phyloP scores from a whole-genome alignment of 2,797 vertebrate species.

The Enteromius treurensis region DNA sequence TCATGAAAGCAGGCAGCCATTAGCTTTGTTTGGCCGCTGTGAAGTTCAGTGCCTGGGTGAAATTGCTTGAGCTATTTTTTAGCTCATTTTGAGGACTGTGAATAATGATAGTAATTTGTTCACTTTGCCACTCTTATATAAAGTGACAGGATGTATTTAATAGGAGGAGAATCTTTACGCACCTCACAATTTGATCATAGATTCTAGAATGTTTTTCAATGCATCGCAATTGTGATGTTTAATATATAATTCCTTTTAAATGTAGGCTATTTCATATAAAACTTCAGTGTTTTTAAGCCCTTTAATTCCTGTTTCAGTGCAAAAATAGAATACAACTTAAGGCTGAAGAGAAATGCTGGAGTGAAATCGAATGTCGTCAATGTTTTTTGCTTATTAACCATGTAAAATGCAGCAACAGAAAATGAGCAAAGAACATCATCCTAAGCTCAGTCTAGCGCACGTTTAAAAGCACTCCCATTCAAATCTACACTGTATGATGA shows the following conservation, averaged over 20 bases:
- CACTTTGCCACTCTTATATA: conserved; percentile 28
- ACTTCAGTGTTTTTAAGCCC: neutral
- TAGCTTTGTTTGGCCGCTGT: conserved; percentile 41
- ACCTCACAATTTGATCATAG: neutral
- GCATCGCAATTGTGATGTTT: neutral
- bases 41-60: conserved; percentile 18
- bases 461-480: too few species aligned
- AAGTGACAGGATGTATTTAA: conserved; percentile 19
- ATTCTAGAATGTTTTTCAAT: neutral
- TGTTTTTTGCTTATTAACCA: neutral
- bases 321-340: too few species aligned
- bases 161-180: neutral
- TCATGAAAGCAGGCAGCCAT: conserved; percentile 24
- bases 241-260: neutral
- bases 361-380: neutral
- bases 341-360: too few species aligned
- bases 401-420: too few species aligned
- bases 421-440: too few species aligned
- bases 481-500: too few species aligned
- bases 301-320: neutral
- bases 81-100: conserved; percentile 7
- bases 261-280: neutral
- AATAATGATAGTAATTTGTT: conserved; percentile 23
- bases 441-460: too few species aligned
- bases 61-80: conserved; percentile 39